Conservation (phyloP, 2,113 vertebrate genomes). For the Himantopus leucocephalus region DNA sequence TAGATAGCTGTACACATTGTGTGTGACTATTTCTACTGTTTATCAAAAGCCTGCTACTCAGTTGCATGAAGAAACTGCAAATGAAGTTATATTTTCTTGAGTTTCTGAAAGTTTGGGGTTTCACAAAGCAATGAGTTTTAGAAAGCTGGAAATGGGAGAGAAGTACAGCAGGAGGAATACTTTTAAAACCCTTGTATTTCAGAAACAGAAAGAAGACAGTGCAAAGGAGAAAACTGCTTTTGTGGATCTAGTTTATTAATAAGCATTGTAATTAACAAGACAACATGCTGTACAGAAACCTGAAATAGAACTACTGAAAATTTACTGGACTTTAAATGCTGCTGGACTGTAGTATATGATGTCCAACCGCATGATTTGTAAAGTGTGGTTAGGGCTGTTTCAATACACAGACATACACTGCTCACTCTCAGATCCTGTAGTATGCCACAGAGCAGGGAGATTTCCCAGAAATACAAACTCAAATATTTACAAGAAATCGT, state of each 20-base stretch:
- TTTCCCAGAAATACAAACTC: conserved; percentile 69
- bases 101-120: neutral
- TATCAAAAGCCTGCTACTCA: neutral
- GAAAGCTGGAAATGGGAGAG: neutral
- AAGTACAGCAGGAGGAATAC: neutral
- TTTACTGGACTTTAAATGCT: conserved; percentile 59
- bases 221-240: conserved; percentile 33
- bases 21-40: neutral
- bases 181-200: neutral
- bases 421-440: conserved; percentile 63
- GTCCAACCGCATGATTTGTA: conserved; percentile 29
- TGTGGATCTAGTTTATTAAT: conserved; percentile 78
- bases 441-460: conserved; percentile 61
- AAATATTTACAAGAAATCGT: conserved; percentile 70
- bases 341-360: conserved; percentile 7
- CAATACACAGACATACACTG: conserved; percentile 55
- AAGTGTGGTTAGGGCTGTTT: conserved; percentile 50
- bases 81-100: neutral
- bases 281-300: conserved; percentile 77
- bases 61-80: neutral
- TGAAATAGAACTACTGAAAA: conserved; percentile 69
- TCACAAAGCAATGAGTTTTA: neutral
- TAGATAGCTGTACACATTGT: neutral
- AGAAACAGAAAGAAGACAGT: neutral
- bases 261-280: conserved; percentile 74